Evolutionary conservation across 1,140 invertebrate species (phyloP).

Genomic region (Drosophila erecta): DNA sequence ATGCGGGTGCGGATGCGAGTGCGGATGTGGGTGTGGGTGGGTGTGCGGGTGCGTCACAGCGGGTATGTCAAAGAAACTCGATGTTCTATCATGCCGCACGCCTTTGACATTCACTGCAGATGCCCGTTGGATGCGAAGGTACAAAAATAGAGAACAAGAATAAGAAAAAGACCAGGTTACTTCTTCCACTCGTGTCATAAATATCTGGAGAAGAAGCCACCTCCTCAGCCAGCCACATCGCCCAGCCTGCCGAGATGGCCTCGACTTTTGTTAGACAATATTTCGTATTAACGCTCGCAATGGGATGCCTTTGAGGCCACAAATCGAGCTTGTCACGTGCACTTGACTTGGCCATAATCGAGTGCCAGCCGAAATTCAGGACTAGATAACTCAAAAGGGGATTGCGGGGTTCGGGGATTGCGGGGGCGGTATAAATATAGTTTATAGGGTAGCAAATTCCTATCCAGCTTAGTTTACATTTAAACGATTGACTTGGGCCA

Average conservation of each 20-base stretch:
- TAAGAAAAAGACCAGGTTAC: conserved; percentile 46
- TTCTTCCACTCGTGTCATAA: conserved; percentile 21
- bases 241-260: conserved; percentile 1
- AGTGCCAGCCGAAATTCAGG: conserved; percentile 15
- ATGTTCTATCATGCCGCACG: conserved; percentile 84
- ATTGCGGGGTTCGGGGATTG: no score
- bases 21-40: conserved; percentile 70
- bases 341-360: conserved; percentile 55
- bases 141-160: conserved; percentile 17
- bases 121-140: background rate
- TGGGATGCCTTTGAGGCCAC: conserved; percentile 71
- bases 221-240: background rate
- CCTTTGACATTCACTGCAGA: conserved; percentile 83
- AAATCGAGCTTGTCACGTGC: conserved; percentile 76
- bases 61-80: conserved; percentile 84
- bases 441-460: no score
- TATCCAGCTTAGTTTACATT: background rate
- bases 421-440: no score
- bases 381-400: conserved; percentile 17
- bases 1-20: conserved; percentile 55
- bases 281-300: conserved; percentile 71
- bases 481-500: background rate
- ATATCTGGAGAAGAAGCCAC: conserved; percentile 2
- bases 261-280: conserved; percentile 78
- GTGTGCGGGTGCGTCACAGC: conserved; percentile 83